Conservation (phyloP, 1,140 invertebrate genomes). For the Achroia grisella region DNA sequence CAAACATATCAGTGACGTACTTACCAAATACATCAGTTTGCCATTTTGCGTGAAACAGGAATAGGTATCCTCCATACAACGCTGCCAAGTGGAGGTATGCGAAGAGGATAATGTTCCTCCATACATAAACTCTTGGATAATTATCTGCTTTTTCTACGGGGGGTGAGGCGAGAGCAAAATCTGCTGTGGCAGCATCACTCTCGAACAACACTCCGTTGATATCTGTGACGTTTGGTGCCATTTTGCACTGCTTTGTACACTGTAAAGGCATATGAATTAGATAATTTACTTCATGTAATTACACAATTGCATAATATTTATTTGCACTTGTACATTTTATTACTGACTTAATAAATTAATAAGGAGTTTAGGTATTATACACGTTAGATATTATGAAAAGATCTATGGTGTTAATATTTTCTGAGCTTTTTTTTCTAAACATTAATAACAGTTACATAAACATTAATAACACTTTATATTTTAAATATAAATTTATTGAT, state of each 20-base stretch:
- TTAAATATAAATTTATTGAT: too few species aligned
- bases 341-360: too few species aligned
- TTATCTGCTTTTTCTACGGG: slow-evolving; percentile 64
- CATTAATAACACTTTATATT: too few species aligned
- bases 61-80: slow-evolving; percentile 88
- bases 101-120: slow-evolving; percentile 94
- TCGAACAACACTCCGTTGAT: slow-evolving; percentile 79
- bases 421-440: too few species aligned
- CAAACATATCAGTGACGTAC: slow-evolving; percentile 31
- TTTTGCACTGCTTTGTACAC: slow-evolving; percentile 12
- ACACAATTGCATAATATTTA: too few species aligned
- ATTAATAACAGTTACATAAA: too few species aligned
- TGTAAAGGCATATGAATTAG: too few species aligned
- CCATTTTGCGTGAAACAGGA: slow-evolving; percentile 85
- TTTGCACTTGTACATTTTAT: too few species aligned
- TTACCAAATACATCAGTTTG: slow-evolving; percentile 86
- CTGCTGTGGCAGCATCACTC: slow-evolving; percentile 75
- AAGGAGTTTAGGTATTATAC: too few species aligned
- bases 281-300: too few species aligned
- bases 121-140: slow-evolving; percentile 82
- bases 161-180: slow-evolving; percentile 58
- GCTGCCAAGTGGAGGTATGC: slow-evolving; percentile 88
- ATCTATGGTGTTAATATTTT: too few species aligned
- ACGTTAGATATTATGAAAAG: too few species aligned
- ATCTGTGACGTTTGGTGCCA: slow-evolving; percentile 78